Base-by-base conservation (phyloP, 2,113 vertebrate species). In the Pyrgilauda ruficollis region DNA sequence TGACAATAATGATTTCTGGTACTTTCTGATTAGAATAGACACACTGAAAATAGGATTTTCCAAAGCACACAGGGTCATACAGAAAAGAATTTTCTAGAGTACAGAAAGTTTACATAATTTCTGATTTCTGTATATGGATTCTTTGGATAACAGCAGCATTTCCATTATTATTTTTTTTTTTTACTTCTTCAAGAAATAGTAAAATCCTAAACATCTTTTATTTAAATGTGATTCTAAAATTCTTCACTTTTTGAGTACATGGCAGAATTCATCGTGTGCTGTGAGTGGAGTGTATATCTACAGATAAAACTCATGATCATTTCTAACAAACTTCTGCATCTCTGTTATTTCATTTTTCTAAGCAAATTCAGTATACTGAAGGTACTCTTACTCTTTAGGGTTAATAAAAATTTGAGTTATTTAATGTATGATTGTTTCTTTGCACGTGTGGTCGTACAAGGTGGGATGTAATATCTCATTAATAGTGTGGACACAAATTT, bases 381-480 rank as follows among this genome's bases (percentile, higher is more conserved):
- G 6, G 11, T 53, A 41, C 8, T 75, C 21, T 63, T 16, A 43
- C 31, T 46, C 11, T 80, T 47, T 21, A 46, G 3, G 9, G 47
- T n/a, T 73, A 28, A 77, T 56, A 90, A 86, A 76, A 66, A 39
- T 15, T 44, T 53, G 7, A 43, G 3, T 6, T 59, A 66, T 70
- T 90, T 56, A 4, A 30, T 43, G 17, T 37, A 30, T 62, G 30
- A 66, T 41, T 58, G 4, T 50, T 94, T 70, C 8, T 90, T 69
- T 85, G 12, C 5, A 18, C 37, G 2, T 10, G 2, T 74, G 46
- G 10, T 33, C 49, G 10, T 46, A 7, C 1, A 1, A 55, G 13
- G 6, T 80, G 8, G 53, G 31, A 62, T 14, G 1, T 31, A 21
- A 22, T 31, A 5, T 28, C 15, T 46, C 55, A 35, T 41, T 37